phyloP scores from a whole-genome alignment of 2,797 vertebrate species.

The Sebastes baramenuke region DNA sequence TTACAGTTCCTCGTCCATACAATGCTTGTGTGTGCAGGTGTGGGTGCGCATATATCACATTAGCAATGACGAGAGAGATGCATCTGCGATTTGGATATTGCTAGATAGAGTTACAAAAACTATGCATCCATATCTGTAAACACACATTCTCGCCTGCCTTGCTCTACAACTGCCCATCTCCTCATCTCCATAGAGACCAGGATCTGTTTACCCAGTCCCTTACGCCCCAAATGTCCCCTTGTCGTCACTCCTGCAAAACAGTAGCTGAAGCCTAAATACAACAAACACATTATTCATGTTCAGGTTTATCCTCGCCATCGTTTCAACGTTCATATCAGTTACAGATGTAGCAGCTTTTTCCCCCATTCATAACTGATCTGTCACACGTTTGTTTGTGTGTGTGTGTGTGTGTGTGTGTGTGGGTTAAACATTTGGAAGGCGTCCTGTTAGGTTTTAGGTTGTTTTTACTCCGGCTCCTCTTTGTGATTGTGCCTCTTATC shows the following conservation, averaged over 20 bases:
- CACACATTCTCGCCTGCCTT: slow-evolving; percentile 20
- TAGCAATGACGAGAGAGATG: background rate
- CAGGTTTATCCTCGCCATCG: background rate
- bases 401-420: slow-evolving; percentile 2
- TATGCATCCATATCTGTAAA: slow-evolving; percentile 46
- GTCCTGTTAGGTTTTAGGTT: slow-evolving; percentile 29
- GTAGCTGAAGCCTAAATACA: slow-evolving; percentile 7
- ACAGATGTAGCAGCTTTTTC: slow-evolving; percentile 32
- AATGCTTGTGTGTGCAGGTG: background rate
- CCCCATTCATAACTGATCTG: background rate
- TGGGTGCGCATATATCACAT: background rate
- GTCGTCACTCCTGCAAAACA: background rate
- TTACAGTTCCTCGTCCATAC: background rate
- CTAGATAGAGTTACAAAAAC: slow-evolving; percentile 10
- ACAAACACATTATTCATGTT: background rate
- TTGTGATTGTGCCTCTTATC: slow-evolving; percentile 49
- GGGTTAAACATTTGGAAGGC: background rate
- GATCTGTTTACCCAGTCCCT: background rate
- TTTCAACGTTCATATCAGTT: background rate
- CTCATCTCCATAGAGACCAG: background rate
- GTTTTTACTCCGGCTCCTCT: slow-evolving; percentile 17
- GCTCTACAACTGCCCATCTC: background rate
- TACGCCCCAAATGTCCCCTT: background rate
- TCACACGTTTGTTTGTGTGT: background rate
- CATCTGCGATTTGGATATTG: background rate